Base-by-base conservation (phyloP, 2,888 invertebrate genomes). In the Diarsia dahlii region DNA sequence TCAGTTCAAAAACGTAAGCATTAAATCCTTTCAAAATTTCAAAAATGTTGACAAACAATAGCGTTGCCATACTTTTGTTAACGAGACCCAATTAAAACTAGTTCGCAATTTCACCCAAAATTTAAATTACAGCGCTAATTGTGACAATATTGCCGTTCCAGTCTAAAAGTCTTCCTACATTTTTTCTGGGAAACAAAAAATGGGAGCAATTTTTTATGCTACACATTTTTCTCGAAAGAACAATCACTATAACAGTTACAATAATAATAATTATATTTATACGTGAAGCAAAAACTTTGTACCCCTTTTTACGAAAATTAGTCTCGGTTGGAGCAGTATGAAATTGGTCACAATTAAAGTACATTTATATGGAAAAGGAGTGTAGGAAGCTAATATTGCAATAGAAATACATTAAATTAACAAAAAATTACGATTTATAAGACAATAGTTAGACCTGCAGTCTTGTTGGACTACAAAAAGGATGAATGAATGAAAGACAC, bases 61-160 rank as follows among this genome's bases (percentile, higher is more conserved):
- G 20, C 18, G 28, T 45, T 65, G 18, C 56, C 62, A 70, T 56
- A 66, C 64, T 62, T 78, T 67, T 71, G 64, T 23, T 63, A 68
- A 83, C 66, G 39, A 75, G 54, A 46, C 48, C 84, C 71, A 84
- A 72, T 80, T 84, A 75, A 75, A 66, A 70, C 46, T 58, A 52
- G 58, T 62, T 58, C 63, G 28, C 56, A 82, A 67, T 84, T 80
- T 80, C 34, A 65, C n/a, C 56, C 54, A 74, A 77, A 84, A 84
- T 77, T 74, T 74, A 84, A 83, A 77, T 71, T 73, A 62, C 71
- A 62, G 68, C 67, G 54, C 50, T 62, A 76, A 69, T 72, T 75
- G 84, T 45, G n/a, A 76, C 76, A 74, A 65, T 71, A 75, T 78
- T 78, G 71, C 52, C 60, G 66, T 45, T 63, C 10, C 45, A 23